phyloP scores from a whole-genome alignment of 92 coral and sea anemone species.

The Ricordea florida region DNA sequence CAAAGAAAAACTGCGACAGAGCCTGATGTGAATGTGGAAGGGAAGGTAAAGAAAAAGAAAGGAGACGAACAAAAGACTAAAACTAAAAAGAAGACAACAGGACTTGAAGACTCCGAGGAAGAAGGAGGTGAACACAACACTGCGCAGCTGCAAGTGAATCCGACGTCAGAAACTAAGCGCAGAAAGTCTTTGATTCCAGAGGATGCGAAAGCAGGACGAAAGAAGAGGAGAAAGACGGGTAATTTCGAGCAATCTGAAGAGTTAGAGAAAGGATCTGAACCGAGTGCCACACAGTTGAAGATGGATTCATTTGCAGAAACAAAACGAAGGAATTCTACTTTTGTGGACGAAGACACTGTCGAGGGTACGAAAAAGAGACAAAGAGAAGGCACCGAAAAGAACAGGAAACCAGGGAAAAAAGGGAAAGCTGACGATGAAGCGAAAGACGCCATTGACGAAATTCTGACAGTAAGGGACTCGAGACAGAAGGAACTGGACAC shows the following conservation, averaged over 20 bases:
- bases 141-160: not conserved
- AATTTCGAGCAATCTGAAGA: not conserved
- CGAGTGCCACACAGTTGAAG: not conserved
- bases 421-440: too few species aligned
- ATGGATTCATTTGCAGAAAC: not conserved
- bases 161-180: not conserved
- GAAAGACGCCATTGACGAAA: too few species aligned
- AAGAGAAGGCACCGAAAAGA: too few species aligned
- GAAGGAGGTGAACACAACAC: not conserved
- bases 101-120: not conserved
- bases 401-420: too few species aligned
- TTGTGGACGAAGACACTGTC: conserved; percentile 10
- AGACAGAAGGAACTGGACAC: too few species aligned
- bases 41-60: conserved; percentile 19
- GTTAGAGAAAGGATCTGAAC: not conserved
- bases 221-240: not conserved
- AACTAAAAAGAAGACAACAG: not conserved
- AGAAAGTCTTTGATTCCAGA: not conserved
- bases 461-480: too few species aligned
- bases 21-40: not conserved
- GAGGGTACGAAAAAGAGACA: too few species aligned
- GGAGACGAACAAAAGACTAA: not conserved
- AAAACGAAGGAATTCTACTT: not conserved
- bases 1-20: not conserved
- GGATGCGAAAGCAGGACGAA: not conserved